Conservation (phyloP, 2,888 invertebrate genomes). For the Perizoma affinitatum region DNA sequence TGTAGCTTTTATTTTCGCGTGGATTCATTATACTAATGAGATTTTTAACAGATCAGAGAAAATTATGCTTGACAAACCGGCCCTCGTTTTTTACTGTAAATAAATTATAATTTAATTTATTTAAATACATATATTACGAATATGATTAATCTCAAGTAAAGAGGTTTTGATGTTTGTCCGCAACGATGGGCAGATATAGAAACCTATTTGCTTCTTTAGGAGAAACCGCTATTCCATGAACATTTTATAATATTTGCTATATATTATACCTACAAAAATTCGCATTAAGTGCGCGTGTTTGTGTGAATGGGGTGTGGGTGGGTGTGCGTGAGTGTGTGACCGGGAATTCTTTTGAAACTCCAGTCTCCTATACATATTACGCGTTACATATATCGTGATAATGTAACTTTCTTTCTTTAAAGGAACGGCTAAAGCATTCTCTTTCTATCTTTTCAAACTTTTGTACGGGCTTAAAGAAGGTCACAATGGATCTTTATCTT, state of each 20-base stretch:
- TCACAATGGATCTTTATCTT: slow-evolving; percentile 54
- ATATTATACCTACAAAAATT: neutral
- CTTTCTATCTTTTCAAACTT: slow-evolving; percentile 50
- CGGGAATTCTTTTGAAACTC: no score
- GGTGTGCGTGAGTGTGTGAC: no score
- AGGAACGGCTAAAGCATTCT: slow-evolving; percentile 44
- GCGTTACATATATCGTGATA: slow-evolving; percentile 8
- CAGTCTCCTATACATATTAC: slow-evolving; percentile 4
- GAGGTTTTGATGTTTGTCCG: no score
- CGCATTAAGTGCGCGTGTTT: neutral
- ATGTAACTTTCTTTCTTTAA: slow-evolving; percentile 50
- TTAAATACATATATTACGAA: no score
- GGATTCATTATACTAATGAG: slow-evolving; percentile 25
- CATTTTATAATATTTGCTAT: neutral
- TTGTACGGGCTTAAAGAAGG: slow-evolving; percentile 48
- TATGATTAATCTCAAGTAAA: no score
- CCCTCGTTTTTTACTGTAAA: neutral
- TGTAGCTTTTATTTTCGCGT: slow-evolving; percentile 26
- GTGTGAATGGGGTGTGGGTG: no score
- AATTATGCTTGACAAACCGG: neutral
- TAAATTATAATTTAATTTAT: neutral
- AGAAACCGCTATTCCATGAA: no score
- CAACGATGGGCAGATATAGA: no score
- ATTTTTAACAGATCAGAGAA: slow-evolving; percentile 8
- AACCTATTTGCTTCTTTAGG: no score